These are phyloP conservation scores for Martes martes DNA, from an alignment of 2,113 vertebrate species.

Conservation along the genomic window DNA sequence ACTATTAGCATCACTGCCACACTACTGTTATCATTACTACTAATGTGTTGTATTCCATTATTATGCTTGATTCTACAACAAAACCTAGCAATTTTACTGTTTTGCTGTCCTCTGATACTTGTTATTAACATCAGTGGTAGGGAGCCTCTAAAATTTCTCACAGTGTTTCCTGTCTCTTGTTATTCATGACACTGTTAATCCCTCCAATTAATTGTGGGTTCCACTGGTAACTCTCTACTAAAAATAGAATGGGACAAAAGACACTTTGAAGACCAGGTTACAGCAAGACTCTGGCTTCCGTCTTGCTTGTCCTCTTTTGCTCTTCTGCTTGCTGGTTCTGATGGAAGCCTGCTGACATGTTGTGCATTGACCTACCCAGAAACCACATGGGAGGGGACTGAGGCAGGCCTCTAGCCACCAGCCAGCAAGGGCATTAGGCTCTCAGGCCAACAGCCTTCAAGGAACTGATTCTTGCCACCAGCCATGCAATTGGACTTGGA, in stretches of 20 bases:
- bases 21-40: background rate
- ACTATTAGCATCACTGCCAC: background rate
- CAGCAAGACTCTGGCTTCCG: background rate
- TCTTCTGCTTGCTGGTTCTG: background rate
- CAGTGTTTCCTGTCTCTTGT: background rate
- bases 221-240: background rate
- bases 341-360: background rate
- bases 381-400: background rate
- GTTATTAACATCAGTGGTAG: background rate
- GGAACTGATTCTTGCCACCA: background rate
- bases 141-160: background rate
- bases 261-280: background rate
- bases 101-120: background rate
- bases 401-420: background rate
- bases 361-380: background rate
- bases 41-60: background rate
- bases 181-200: background rate
- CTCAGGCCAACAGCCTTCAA: background rate
- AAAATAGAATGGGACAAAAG: background rate
- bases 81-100: background rate
- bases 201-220: fast-evolving
- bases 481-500: background rate
- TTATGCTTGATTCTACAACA: background rate
- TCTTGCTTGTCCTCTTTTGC: background rate
- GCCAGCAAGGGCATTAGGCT: background rate